Evolutionary conservation across 2,888 invertebrate genomes (phyloP).

Genomic region (Pharmacophagus antenor): DNA sequence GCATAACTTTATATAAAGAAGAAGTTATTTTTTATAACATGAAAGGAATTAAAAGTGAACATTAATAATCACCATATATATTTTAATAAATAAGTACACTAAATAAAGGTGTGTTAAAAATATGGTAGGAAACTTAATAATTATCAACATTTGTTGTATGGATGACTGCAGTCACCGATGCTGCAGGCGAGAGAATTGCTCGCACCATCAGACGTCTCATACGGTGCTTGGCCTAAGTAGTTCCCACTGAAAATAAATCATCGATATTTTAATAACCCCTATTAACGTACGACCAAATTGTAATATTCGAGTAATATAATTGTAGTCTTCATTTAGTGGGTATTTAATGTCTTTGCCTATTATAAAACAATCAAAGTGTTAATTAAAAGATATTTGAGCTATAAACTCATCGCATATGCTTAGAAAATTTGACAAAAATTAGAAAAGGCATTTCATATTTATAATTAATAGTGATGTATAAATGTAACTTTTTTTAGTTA

Average conservation of each 20-base stretch:
- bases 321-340: not conserved
- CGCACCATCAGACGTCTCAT: constrained; percentile 37
- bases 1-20: too few species aligned
- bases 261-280: not conserved
- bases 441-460: too few species aligned
- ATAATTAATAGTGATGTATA: too few species aligned
- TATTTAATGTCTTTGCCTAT: not conserved
- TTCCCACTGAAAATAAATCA: constrained; percentile 52
- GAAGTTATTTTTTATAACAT: not conserved
- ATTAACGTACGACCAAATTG: not conserved
- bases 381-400: not conserved
- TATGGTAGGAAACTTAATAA: not conserved
- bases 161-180: constrained; percentile 41
- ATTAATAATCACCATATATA: not conserved
- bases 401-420: too few species aligned
- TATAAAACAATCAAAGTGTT: not conserved
- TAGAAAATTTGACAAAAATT: too few species aligned
- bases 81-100: not conserved
- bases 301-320: not conserved
- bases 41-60: not conserved
- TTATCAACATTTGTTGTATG: constrained; percentile 22
- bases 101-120: not conserved
- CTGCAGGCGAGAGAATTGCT: constrained; percentile 44
- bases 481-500: too few species aligned
- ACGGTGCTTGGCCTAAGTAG: constrained; percentile 47